Evolutionary conservation across 2,113 vertebrate species (phyloP).

Genomic region (Xiphias gladius): DNA sequence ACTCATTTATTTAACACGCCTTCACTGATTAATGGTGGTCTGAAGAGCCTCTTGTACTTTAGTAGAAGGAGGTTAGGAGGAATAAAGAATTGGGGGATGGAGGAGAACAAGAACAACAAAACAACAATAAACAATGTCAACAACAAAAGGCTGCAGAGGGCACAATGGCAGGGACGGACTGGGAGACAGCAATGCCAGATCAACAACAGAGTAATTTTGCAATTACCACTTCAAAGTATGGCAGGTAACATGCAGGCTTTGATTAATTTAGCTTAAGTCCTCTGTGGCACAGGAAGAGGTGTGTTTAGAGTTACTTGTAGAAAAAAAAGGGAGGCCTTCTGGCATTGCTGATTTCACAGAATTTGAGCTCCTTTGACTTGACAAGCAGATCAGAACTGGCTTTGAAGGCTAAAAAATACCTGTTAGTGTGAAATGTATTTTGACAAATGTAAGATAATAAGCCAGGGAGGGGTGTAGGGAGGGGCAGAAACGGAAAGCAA

Average conservation of each 20-base stretch:
- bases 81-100: conserved; percentile 43
- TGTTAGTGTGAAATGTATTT: conserved; percentile 88
- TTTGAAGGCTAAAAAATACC: conserved; percentile 87
- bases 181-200: conserved; percentile 74
- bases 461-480: conserved; percentile 55
- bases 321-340: conserved; percentile 67
- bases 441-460: conserved; percentile 88
- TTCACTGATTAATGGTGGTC: conserved; percentile 66
- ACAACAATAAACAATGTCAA: too few species aligned
- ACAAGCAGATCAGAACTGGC: conserved; percentile 85
- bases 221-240: conserved; percentile 86
- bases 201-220: conserved; percentile 81
- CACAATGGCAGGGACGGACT: conserved; percentile 62
- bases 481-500: conserved; percentile 38
- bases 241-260: conserved; percentile 82
- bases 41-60: conserved; percentile 53
- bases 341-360: conserved; percentile 88
- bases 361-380: conserved; percentile 84
- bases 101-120: conserved; percentile 52
- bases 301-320: conserved; percentile 75
- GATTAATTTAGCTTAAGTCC: conserved; percentile 87
- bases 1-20: conserved; percentile 73
- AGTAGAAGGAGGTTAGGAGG: conserved; percentile 43
- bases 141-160: conserved; percentile 66
- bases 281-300: conserved; percentile 82